Base-by-base conservation (phyloP, 2,888 invertebrate genomes). In the Pterostichus niger region DNA sequence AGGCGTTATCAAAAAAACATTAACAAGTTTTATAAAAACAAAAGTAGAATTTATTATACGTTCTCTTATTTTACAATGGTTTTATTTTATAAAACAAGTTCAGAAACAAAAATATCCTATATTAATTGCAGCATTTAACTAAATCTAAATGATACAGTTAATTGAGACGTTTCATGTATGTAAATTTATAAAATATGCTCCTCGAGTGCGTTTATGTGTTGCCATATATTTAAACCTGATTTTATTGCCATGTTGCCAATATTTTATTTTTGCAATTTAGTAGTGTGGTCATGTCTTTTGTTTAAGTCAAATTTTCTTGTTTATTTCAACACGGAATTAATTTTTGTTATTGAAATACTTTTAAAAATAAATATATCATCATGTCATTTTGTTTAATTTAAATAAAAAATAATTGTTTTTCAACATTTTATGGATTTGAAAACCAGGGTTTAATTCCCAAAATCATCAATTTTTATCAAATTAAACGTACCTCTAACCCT, bases 121-220 rank as follows among this genome's bases (percentile, higher is more conserved):
- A 52, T 13, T 13, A 52, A 52, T 49, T 13, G 13, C 52, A 10
- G n/a, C 4, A 10, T 52, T 52, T 52, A 52, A 40, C 40, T 11
- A 52, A 52, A 52, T 6, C 13, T 52, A 52, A 52, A 52, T 52
- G 52, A 6, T 13, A 13, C 52, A 13, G 1, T 52, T 52, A 52
- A 52, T 52, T 52, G 52, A 52, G 52, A 52, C n/a, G 52, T 52
- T 52, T 46, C 24, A 13, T n/a, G 11, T 52, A 52, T 52, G 52
- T 52, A 13, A 52, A 52, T 52, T 52, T 52, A n/a, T 52, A 52
- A 52, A 52, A 52, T 52, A 52, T 52, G 13, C 5, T 3, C 10
- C 5, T 3, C n/a, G 1, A n/a, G 11, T 13, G 52, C 5, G 52
- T 52, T 11, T 52, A 52, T 13, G 10, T 13, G n/a, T 52, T 52